A percentile compares a stretch with the other conserved stretches of the same genome.
These are phyloP conservation scores for Drosophila takahashii DNA, from an alignment of 1,140 invertebrate species.

Conservation along the genomic window DNA sequence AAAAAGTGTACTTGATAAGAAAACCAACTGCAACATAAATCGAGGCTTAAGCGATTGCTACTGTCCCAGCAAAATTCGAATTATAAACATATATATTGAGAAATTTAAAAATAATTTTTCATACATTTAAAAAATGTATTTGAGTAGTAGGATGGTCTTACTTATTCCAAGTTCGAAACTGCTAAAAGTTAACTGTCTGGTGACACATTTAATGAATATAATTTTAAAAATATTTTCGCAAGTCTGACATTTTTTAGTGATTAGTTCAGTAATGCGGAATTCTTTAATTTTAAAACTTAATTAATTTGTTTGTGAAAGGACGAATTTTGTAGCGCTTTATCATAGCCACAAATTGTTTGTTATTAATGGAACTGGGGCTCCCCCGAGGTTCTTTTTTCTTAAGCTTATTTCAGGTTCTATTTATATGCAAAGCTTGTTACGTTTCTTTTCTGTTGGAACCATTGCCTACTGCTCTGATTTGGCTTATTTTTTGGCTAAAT, in stretches of 20 bases:
- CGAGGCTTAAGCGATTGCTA: not conserved
- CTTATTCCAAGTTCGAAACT: too few relatives aligned
- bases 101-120: too few relatives aligned
- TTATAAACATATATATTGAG: not conserved
- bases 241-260: not conserved
- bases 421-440: conserved; percentile 2
- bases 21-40: conserved; percentile 25
- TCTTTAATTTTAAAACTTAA: not conserved
- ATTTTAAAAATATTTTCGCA: not conserved
- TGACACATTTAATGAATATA: not conserved
- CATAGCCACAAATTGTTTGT: not conserved
- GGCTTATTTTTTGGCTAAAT: conserved; percentile 15
- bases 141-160: not conserved
- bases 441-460: not conserved
- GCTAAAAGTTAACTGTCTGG: too few relatives aligned
- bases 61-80: not conserved
- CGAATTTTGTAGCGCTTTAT: not conserved
- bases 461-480: conserved; percentile 14
- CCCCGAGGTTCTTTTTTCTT: not conserved
- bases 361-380: not conserved
- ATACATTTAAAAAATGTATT: too few relatives aligned
- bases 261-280: not conserved
- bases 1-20: conserved; percentile 21
- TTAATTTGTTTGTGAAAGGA: too few relatives aligned
- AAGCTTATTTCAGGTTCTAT: not conserved